phyloP scores from a whole-genome alignment of 1,140 invertebrate genomes.

The Atopsyche davidsoni region DNA sequence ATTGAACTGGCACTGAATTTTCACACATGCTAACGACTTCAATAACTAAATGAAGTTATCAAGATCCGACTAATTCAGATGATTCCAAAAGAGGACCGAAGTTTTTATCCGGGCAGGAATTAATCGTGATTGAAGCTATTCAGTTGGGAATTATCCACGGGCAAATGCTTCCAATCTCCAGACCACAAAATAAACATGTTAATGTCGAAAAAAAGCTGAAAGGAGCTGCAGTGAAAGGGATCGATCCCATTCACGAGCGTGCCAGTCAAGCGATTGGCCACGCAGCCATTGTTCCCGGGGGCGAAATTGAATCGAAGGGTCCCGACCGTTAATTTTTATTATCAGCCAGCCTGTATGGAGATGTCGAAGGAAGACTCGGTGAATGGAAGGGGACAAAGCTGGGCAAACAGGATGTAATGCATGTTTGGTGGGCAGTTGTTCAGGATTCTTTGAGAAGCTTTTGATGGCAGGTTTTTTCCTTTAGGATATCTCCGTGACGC shows the following conservation, averaged over 20 bases:
- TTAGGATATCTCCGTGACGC: not conserved
- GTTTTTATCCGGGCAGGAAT: too few species aligned
- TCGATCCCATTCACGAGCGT: slow-evolving; percentile 15
- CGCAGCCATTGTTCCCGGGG: slow-evolving; percentile 15
- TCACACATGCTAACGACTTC: too few species aligned
- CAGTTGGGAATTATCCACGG: too few species aligned
- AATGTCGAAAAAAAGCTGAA: not conserved
- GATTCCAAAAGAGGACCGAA: too few species aligned
- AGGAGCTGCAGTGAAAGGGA: slow-evolving; percentile 6
- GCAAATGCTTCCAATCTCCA: too few species aligned
- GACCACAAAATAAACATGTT: slow-evolving; percentile 3
- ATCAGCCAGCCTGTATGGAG: slow-evolving; percentile 24
- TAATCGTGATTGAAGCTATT: too few species aligned
- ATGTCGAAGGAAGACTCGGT: slow-evolving; percentile 23
- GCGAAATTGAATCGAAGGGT: slow-evolving; percentile 26
- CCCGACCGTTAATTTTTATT: slow-evolving; percentile 21
- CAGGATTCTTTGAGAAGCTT: not conserved
- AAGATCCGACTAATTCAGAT: too few species aligned
- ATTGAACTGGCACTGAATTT: too few species aligned
- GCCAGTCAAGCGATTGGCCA: slow-evolving; percentile 23
- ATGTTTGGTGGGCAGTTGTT: slow-evolving; percentile 15
- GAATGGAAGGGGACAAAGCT: slow-evolving; percentile 23
- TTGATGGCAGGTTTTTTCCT: not conserved
- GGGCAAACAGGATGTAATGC: slow-evolving; percentile 28
- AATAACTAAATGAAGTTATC: too few species aligned